Evolutionary conservation across 2,797 vertebrate genomes (phyloP), one percentile per base, ranked within the genome.

Genomic region (Characodon lateralis): DNA sequence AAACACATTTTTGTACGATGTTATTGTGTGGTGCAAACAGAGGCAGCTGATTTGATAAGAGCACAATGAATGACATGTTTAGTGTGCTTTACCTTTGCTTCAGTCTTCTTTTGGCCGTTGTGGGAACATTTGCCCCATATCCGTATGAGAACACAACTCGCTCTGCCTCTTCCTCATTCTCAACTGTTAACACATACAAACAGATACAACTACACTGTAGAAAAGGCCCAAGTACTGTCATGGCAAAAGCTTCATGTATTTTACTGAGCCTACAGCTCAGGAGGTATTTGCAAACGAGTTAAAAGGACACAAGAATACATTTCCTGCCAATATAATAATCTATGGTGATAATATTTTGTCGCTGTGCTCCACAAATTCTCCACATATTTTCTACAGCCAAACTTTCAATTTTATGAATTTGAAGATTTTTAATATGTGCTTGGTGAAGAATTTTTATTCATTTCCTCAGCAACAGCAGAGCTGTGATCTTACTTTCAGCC

Each of bases 51-150:
- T 48, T 31, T 8, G 5, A 8, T 43, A 35, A n/a, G 35, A 70
- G 31, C 16, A 50, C 43, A 73, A 7, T 10, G 22, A 22, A 39
- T 70, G 14, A 79, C 26, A 74, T 48, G 12, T 80, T 9, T 39
- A n/a, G 5, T 1, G 41, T 48, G 53, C 51, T 74, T 89, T 94
- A 99, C 98, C 98, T 99, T 91, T 99, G 98, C 81, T 98, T 97
- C 7, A 99, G 93, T 83, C 97, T 94, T 80, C 98, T 96, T 91
- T 96, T 99, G 81, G 98, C 97, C 13, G 98, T 98, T 73, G 98
- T 99, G 78, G 98, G 98, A 91, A 99, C 96, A 73, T 99, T 99
- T 77, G 98, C 98, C 76, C 98, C 98, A 14, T 99, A 99, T 20
- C 98, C 98, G 18, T 98, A 99, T 0, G 98, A 98, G 90, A 98